Evolutionary conservation across 2,113 vertebrate genomes (phyloP).

Genomic region (Pardalotus punctatus): DNA sequence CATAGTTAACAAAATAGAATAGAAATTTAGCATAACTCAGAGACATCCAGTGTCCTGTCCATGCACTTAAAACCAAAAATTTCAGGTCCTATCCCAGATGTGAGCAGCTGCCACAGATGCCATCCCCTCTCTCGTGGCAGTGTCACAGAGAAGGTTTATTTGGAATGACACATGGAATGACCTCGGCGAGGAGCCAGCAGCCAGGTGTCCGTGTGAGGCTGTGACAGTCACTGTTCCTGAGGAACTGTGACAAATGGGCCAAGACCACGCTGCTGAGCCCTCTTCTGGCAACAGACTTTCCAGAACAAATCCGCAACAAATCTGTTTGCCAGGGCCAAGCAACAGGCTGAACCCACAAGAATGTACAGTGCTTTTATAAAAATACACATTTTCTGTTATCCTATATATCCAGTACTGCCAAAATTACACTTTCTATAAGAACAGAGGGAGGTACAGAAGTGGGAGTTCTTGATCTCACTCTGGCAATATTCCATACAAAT

Average conservation of each 20-base stretch:
- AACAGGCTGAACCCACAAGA: background rate
- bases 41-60: background rate
- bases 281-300: background rate
- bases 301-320: background rate
- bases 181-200: background rate
- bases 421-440: background rate
- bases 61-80: background rate
- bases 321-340: background rate
- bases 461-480: background rate
- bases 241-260: background rate
- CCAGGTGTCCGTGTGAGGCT: background rate
- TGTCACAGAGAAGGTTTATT: background rate
- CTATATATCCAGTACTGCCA: background rate
- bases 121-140: background rate
- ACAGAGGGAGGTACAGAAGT: background rate
- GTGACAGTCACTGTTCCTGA: background rate
- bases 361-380: background rate
- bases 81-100: background rate
- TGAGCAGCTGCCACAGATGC: background rate
- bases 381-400: background rate
- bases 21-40: background rate
- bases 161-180: fast-evolving
- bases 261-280: background rate
- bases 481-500: background rate
- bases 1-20: background rate